Base-by-base conservation (phyloP, 2,797 vertebrate genomes). In the Pogonophryne albipinna region DNA sequence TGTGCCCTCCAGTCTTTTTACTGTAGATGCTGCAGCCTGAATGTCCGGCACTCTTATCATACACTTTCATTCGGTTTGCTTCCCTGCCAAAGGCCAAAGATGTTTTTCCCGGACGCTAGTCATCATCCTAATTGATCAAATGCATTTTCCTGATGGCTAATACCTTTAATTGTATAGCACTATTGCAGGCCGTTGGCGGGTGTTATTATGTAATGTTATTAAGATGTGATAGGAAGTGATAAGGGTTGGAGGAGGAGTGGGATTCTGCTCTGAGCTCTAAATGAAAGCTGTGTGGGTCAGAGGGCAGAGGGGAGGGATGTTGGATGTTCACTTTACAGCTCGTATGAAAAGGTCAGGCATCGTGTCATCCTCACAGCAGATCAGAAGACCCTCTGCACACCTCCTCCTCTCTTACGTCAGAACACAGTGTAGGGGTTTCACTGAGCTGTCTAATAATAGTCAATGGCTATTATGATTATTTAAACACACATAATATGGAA, bases 171-270 rank as follows among this genome's bases (percentile, higher is more conserved):
- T 77, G 61, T 59, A 31, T 20, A 13, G 20, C 17, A 42, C 23
- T 38, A 49, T 10, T 13, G 52, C 42, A 56, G 86, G 82, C 70
- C 80, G 41, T 51, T 60, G 85, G 87, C 80, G 69, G 80, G 49
- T 53, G 11, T 79, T 70, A 61, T 87, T 80, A 78, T 73, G 60
- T 80, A 86, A 92, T 66, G 57, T 58, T 63, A 71, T 84, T 74
- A 69, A 82, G 86, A 86, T 80, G 80, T 84, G 73, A 89, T 87
- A 38, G 76, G 73, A 80, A 79, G 85, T 80, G 89, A 87, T 89
- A 63, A 79, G 84, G 56, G 56, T 58, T 38, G 34, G 34, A 38
- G 60, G 77, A 71, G 67, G 79, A 70, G 60, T 51, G 19, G 15
- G 12, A 47, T 49, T 67, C 11, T 66, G 63, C 80, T 69, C 45